Percentiles rank a stretch among this genome's conserved stretches.
Evolutionary conservation across 2,113 vertebrate species (phyloP).

Genomic region (Vidua chalybeata): DNA sequence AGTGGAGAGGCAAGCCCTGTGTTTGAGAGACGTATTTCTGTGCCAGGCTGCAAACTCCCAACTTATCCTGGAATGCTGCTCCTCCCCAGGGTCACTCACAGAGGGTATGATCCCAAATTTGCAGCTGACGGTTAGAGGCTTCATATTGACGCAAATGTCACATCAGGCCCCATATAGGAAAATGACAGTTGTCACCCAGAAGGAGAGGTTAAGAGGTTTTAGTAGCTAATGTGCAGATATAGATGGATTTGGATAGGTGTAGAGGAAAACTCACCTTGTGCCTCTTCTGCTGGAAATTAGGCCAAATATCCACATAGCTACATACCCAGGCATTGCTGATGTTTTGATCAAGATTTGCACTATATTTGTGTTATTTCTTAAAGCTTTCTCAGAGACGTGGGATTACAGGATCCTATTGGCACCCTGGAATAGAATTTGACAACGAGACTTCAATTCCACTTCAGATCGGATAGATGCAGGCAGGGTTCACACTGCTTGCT

Average conservation of each 20-base stretch:
- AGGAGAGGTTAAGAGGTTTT: background rate
- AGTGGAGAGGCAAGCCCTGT: background rate
- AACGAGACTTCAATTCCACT: background rate
- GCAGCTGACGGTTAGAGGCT: background rate
- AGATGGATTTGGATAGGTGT: background rate
- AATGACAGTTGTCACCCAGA: background rate
- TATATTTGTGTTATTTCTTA: background rate
- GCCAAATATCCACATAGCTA: fast-evolving
- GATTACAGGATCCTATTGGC: background rate
- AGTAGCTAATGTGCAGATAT: background rate
- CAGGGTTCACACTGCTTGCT: background rate
- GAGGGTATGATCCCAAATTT: background rate
- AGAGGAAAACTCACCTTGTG: background rate
- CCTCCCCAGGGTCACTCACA: background rate
- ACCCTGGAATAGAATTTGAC: background rate
- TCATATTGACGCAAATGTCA: fast-evolving
- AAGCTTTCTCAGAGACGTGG: background rate
- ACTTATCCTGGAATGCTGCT: background rate
- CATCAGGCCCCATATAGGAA: background rate
- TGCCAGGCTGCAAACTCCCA: background rate
- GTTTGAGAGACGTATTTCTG: background rate
- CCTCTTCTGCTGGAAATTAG: background rate
- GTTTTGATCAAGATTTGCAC: background rate
- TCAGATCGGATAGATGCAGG: background rate
- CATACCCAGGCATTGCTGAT: background rate